Percentiles rank a stretch among this genome's conserved stretches.
Conservation (phyloP, 2,888 invertebrate genomes). For the Eupithecia pulchellata region DNA sequence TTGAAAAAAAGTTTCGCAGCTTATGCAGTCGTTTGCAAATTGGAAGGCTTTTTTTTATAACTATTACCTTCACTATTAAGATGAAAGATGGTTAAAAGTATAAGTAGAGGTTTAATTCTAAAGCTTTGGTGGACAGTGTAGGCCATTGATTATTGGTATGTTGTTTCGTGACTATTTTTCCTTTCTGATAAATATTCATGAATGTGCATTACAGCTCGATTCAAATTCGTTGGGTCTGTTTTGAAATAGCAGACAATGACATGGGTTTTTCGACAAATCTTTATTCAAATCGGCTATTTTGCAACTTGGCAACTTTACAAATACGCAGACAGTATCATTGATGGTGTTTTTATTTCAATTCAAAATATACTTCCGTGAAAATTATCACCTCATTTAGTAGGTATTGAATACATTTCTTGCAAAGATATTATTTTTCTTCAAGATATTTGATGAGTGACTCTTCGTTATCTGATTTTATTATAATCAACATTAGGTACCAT, state of each 20-base stretch:
- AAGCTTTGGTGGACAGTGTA: not conserved
- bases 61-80: too few relatives aligned
- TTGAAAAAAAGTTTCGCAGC: too few relatives aligned
- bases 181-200: conserved; percentile 41
- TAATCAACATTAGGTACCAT: not conserved
- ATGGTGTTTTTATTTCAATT: not conserved
- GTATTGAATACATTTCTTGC: not conserved
- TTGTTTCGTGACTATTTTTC: conserved; percentile 40
- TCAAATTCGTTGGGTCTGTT: conserved; percentile 30
- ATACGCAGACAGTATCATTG: not conserved
- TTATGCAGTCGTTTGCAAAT: too few relatives aligned
- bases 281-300: conserved; percentile 31
- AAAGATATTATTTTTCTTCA: not conserved
- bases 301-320: conserved; percentile 28
- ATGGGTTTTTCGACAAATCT: conserved; percentile 30
- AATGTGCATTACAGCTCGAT: conserved; percentile 38
- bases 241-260: conserved; percentile 29
- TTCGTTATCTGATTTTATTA: not conserved
- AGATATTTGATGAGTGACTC: not conserved
- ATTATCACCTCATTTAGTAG: not conserved
- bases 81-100: too few relatives aligned
- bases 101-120: too few relatives aligned
- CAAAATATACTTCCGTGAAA: not conserved
- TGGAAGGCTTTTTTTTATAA: too few relatives aligned
- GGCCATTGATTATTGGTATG: conserved; percentile 22